Conservation (phyloP, 1,140 invertebrate species). For the Epicauta chinensis region DNA sequence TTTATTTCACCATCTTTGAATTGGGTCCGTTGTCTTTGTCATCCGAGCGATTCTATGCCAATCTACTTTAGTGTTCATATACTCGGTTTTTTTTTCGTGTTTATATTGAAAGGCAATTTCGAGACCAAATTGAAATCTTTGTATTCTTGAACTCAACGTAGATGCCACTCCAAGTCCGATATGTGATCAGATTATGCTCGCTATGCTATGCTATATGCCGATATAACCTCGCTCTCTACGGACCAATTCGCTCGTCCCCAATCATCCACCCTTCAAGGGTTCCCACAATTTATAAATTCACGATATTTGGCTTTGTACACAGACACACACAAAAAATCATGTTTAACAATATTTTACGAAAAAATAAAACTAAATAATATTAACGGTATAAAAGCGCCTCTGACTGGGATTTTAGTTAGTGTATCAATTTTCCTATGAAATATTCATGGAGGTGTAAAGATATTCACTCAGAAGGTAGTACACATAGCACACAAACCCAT, state of each 20-base stretch:
- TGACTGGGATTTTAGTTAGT: constrained; percentile 12
- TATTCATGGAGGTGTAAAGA: constrained; percentile 11
- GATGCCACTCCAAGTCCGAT: constrained; percentile 40
- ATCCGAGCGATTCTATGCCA: constrained; percentile 15
- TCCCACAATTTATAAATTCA: too few relatives aligned
- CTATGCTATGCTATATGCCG: constrained; percentile 8
- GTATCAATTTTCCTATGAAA: constrained; percentile 15
- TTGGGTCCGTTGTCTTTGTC: too few relatives aligned
- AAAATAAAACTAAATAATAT: too few relatives aligned
- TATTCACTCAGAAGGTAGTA: constrained; percentile 9
- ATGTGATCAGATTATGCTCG: constrained; percentile 43
- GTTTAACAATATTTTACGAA: too few relatives aligned
- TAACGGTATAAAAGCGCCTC: neutral
- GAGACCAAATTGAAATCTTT: constrained; percentile 44
- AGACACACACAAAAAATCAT: too few relatives aligned
- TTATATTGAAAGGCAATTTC: constrained; percentile 43
- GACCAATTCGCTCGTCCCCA: neutral
- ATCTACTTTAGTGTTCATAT: constrained; percentile 38
- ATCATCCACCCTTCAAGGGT: too few relatives aligned
- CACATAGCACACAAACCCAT: neutral
- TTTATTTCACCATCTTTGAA: too few relatives aligned
- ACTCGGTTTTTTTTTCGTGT: constrained; percentile 8
- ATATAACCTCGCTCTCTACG: neutral
- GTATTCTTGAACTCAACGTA: constrained; percentile 39
- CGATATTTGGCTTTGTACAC: too few relatives aligned